A percentile compares a stretch with the other conserved stretches of the same genome.
phyloP scores from a whole-genome alignment of 1,140 invertebrate species.

The Polypedilum pembai region DNA sequence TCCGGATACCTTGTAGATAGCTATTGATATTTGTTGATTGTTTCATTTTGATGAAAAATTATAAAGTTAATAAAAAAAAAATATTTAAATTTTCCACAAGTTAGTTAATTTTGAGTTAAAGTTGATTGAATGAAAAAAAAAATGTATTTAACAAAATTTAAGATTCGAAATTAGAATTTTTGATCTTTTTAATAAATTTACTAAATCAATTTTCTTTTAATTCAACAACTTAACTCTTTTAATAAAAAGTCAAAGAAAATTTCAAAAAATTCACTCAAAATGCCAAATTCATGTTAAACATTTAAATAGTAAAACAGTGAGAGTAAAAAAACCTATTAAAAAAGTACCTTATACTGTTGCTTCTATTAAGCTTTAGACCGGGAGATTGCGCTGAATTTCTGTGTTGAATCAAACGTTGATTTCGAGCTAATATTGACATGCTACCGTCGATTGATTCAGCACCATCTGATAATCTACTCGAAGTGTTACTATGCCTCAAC shows the following conservation, averaged over 20 bases:
- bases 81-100: no score
- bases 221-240: no score
- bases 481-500: conserved; percentile 56
- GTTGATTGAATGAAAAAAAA: background rate
- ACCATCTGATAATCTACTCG: conserved; percentile 50
- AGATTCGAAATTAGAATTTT: background rate
- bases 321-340: background rate
- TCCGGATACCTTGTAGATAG: conserved; percentile 69
- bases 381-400: conserved; percentile 43
- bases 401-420: conserved; percentile 11
- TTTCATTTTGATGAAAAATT: background rate
- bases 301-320: background rate
- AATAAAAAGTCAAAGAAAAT: background rate
- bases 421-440: conserved; percentile 35
- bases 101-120: no score
- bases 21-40: conserved; percentile 42
- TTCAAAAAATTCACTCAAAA: background rate
- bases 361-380: conserved; percentile 62
- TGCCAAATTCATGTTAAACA: background rate
- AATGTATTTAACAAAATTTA: background rate
- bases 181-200: no score
- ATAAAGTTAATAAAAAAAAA: background rate
- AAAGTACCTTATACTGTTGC: conserved; percentile 76
- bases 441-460: conserved; percentile 52
- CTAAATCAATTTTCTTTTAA: no score